Conservation (phyloP, 2,113 vertebrate genomes). For the Corythornis madagascariensis region DNA sequence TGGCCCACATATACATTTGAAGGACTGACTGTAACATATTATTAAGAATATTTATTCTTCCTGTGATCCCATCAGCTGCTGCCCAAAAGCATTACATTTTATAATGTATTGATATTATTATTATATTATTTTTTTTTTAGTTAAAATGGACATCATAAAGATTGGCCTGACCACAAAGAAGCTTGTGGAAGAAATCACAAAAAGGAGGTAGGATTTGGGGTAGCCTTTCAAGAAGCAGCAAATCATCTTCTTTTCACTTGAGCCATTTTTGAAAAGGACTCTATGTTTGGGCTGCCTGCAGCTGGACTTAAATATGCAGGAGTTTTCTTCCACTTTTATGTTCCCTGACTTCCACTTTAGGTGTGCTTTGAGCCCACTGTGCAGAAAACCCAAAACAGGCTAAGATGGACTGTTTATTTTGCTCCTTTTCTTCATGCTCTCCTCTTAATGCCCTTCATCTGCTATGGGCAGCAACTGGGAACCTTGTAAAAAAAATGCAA, state of each 20-base stretch:
- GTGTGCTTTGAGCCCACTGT: background rate
- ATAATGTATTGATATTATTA: background rate
- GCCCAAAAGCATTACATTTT: background rate
- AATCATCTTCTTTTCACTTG: background rate
- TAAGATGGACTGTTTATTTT: background rate
- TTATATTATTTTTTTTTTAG: background rate
- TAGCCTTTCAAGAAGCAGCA: background rate
- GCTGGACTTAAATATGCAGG: background rate
- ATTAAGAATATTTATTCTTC: background rate
- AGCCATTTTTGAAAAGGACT: background rate
- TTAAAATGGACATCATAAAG: background rate
- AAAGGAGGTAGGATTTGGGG: background rate
- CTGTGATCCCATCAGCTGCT: background rate
- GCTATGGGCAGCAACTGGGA: background rate
- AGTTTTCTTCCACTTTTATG: background rate
- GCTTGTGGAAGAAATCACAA: background rate
- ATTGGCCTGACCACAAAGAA: background rate
- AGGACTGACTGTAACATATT: background rate
- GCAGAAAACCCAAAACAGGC: background rate
- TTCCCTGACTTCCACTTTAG: background rate
- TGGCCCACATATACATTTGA: background rate
- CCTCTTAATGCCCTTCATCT: background rate
- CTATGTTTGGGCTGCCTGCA: background rate
- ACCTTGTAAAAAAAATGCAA: background rate
- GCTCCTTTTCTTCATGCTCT: background rate